These are phyloP conservation scores for Megaceryle torquata DNA, from an alignment of 2,113 vertebrate species.

Conservation along the genomic window DNA sequence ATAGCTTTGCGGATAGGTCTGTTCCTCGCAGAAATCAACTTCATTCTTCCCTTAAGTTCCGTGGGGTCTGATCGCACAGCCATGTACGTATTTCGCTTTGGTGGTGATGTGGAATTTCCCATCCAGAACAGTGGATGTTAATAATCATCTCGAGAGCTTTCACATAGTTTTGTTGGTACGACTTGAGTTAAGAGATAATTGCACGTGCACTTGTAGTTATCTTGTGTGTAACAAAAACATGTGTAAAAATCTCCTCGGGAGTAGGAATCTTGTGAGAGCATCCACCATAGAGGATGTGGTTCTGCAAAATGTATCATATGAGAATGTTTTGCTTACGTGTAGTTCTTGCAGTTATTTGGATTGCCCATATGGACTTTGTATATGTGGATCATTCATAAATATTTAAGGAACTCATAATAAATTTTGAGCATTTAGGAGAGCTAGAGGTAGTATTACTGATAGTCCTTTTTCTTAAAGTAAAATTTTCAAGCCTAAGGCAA, in stretches of 20 bases:
- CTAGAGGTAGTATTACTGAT: background rate
- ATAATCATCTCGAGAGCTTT: background rate
- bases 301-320: background rate
- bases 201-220: background rate
- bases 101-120: background rate
- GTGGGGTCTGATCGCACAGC: accelerated
- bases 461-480: background rate
- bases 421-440: background rate
- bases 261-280: background rate
- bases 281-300: background rate
- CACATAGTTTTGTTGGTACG: background rate
- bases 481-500: background rate
- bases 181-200: background rate
- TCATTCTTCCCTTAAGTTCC: background rate
- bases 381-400: background rate
- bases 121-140: background rate
- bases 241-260: background rate
- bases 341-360: background rate
- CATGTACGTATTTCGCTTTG: background rate
- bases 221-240: background rate
- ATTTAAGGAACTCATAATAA: background rate
- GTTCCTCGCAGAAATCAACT: background rate
- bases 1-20: background rate
- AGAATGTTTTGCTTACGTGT: background rate
- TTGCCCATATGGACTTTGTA: background rate